A percentile compares a stretch with the other conserved stretches of the same genome.
Evolutionary conservation across 2,113 vertebrate species (phyloP).

Genomic region (Holacanthus passer): DNA sequence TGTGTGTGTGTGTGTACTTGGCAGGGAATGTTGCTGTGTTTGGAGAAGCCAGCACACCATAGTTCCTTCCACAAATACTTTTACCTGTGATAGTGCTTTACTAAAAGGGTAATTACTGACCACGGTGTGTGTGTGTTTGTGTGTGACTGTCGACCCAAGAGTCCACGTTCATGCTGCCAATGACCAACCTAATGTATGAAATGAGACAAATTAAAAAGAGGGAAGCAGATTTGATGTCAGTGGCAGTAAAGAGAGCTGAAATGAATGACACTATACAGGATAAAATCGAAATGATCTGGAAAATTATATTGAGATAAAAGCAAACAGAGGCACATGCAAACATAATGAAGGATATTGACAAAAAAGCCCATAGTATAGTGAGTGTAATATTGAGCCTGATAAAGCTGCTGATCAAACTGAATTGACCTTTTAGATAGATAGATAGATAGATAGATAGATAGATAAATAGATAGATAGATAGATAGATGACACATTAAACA

Average conservation of each 20-base stretch:
- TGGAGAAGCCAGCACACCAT: constrained; percentile 61
- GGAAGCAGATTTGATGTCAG: neutral
- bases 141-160: neutral
- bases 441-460: too few relatives aligned
- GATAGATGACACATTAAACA: too few relatives aligned
- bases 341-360: neutral
- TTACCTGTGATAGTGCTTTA: constrained; percentile 54
- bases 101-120: constrained; percentile 65
- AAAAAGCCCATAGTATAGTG: neutral
- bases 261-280: neutral
- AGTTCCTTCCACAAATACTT: constrained; percentile 74
- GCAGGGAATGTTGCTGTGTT: constrained; percentile 32
- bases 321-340: neutral
- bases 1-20: constrained; percentile 7
- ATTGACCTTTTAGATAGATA: too few relatives aligned
- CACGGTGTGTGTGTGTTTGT: neutral
- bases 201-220: neutral
- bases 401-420: neutral
- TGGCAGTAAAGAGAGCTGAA: neutral
- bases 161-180: neutral
- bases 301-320: constrained; percentile 21
- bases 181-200: constrained; percentile 7
- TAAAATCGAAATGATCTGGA: constrained; percentile 33
- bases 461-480: too few relatives aligned
- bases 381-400: neutral